Conservation (phyloP, 2,888 invertebrate genomes). For the Oxyscelio sp. region DNA sequence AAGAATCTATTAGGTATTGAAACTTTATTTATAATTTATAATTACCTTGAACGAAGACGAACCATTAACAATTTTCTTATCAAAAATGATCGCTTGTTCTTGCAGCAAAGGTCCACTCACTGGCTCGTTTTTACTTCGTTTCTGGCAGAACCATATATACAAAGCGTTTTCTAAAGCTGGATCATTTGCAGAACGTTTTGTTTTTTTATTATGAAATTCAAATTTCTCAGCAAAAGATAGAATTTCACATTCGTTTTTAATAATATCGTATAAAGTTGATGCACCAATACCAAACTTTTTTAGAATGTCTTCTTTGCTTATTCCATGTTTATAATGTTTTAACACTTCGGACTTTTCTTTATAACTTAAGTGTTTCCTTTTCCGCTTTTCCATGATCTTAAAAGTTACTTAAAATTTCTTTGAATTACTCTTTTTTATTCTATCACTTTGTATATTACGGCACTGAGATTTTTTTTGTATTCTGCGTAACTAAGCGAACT, state of each 20-base stretch:
- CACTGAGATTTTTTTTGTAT: background rate
- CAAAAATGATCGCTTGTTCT: slow-evolving; percentile 7
- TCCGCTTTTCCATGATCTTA: background rate
- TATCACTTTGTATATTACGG: slow-evolving; percentile 6
- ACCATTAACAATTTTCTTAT: slow-evolving; percentile 10
- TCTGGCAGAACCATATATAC: slow-evolving; percentile 14
- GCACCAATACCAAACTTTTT: slow-evolving; percentile 15
- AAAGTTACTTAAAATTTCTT: background rate
- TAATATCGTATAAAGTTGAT: background rate
- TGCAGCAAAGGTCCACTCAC: slow-evolving; percentile 11
- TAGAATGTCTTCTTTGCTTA: background rate
- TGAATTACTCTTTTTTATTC: background rate
- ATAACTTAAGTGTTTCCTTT: slow-evolving; percentile 2
- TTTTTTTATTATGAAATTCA: slow-evolving; percentile 8
- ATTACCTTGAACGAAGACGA: background rate
- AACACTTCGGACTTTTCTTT: background rate
- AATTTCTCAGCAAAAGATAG: background rate
- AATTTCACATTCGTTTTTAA: slow-evolving; percentile 7
- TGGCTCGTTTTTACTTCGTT: slow-evolving; percentile 3
- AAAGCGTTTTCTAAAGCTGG: background rate
- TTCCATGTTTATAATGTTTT: background rate
- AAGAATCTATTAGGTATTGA: slow-evolving; percentile 1
- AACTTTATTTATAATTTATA: background rate
- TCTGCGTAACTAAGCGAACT: background rate
- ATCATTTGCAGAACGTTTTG: background rate